A percentile compares a stretch with the other conserved stretches of the same genome.
These are phyloP conservation scores for Desmodus rotundus DNA, from an alignment of 2,113 vertebrate genomes.

Conservation along the genomic window DNA sequence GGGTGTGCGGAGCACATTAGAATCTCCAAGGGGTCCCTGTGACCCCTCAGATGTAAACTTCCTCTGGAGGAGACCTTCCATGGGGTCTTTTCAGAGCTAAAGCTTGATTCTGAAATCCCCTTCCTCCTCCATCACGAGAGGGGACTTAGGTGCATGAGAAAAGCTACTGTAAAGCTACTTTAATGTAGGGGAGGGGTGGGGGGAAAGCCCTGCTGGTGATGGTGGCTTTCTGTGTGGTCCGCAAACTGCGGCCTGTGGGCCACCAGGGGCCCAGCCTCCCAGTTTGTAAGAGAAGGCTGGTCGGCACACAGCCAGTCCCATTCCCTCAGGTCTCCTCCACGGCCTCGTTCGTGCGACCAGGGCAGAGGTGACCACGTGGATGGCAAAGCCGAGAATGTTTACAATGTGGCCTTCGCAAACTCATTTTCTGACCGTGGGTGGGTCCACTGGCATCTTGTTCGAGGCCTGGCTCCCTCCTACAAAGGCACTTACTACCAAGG, in stretches of 20 bases:
- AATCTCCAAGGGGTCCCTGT: neutral
- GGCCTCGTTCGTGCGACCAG: fast-evolving
- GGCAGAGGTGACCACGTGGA: fast-evolving
- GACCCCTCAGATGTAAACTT: neutral
- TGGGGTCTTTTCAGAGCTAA: neutral
- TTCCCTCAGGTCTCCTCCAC: fast-evolving
- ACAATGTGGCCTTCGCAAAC: neutral
- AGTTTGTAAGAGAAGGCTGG: neutral
- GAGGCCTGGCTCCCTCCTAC: neutral
- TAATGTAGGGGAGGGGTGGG: neutral
- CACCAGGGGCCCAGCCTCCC: fast-evolving
- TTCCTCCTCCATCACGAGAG: neutral
- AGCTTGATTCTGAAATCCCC: neutral
- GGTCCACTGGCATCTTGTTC: fast-evolving
- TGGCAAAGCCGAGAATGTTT: neutral
- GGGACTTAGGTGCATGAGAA: neutral
- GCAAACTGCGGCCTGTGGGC: neutral
- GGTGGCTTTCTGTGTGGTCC: fast-evolving
- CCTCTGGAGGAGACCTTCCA: neutral
- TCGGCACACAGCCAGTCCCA: neutral
- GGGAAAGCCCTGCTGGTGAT: no score
- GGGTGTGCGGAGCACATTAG: no score
- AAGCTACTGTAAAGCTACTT: neutral
- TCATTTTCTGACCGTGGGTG: fast-evolving
- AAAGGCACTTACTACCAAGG: neutral